Base-by-base conservation (phyloP, 2,113 vertebrate genomes). In the Mormoops blainvillei region DNA sequence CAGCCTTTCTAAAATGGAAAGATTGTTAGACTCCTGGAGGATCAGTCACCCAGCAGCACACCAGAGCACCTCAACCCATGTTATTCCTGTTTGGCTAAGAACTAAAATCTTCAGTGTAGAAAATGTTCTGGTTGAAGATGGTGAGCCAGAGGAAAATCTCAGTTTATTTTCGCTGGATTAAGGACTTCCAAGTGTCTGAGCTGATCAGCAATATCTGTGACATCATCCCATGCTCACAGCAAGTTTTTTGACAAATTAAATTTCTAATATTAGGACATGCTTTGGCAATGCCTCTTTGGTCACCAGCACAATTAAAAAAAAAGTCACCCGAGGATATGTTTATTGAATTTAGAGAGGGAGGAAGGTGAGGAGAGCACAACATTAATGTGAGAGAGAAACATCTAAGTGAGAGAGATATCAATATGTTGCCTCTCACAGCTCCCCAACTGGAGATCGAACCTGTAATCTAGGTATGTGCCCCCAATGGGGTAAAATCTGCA, bases 1-100 rank as follows among this genome's bases (percentile, higher is more conserved):
- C 0, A 99, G 99, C 95, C 98, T 99, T 97, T 98, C 98, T 74
- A 99, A 98, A 96, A 98, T 97, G 31, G 98, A 97, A 89, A 99
- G 98, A 70, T 96, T 19, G 95, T 99, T 99, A 8, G 98, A 97
- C 22, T 99, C 99, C 97, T 99, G 99, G 85, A 99, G 98, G 80
- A 98, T 98, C 0, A 98, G 99, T 99, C 99, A 99, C 98, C 98
- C 99, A 78, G 98, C 50, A 96, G 99, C 99, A 92, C 98, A 99
- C 41, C 97, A 80, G 86, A 99, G 98, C 96, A 99, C 98, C 99
- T 99, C 99, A 31, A 97, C 73, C 99, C 99, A 99, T 13, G 99
- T 99, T 97, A 99, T 97, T 85, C 98, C 98, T 41, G 99, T 99
- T 90, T 92, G 97, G 97, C 98, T 99, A 89, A 99, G 99, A 12